Conservation (phyloP, 2,888 invertebrate species). For the Tipula confusa region DNA sequence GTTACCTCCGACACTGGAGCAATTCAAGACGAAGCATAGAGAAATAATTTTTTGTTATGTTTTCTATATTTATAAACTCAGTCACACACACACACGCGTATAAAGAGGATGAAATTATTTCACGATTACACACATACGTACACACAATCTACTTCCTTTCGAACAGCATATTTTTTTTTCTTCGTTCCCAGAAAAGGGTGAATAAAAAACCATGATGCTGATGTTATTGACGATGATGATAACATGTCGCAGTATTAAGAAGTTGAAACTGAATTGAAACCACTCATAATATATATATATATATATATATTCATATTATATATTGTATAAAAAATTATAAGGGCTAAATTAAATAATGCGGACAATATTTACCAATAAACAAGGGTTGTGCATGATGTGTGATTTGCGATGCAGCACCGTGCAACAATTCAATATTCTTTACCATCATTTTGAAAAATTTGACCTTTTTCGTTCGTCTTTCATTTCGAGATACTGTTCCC, state of each 20-base stretch:
- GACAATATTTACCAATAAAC: not conserved
- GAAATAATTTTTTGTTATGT: not conserved
- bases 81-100: too few relatives aligned
- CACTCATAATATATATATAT: not conserved
- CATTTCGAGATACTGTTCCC: constrained; percentile 3
- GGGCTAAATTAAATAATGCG: constrained; percentile 15
- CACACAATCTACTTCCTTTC: constrained; percentile 16
- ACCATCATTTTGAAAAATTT: not conserved
- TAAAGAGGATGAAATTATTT: constrained; percentile 12
- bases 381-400: not conserved
- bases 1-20: not conserved
- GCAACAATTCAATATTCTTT: not conserved
- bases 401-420: constrained; percentile 12
- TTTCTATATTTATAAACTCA: not conserved
- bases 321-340: not conserved
- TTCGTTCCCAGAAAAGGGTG: constrained; percentile 12
- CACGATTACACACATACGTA: constrained; percentile 9
- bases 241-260: constrained; percentile 20
- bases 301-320: not conserved
- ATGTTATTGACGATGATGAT: constrained; percentile 12
- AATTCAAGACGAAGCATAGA: not conserved
- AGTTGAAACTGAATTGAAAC: not conserved
- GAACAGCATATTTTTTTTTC: not conserved
- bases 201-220: not conserved
- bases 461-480: constrained; percentile 9